A percentile compares a stretch with the other conserved stretches of the same genome.
These are phyloP conservation scores for Meleagris gallopavo DNA, from an alignment of 2,113 vertebrate species.

Conservation along the genomic window DNA sequence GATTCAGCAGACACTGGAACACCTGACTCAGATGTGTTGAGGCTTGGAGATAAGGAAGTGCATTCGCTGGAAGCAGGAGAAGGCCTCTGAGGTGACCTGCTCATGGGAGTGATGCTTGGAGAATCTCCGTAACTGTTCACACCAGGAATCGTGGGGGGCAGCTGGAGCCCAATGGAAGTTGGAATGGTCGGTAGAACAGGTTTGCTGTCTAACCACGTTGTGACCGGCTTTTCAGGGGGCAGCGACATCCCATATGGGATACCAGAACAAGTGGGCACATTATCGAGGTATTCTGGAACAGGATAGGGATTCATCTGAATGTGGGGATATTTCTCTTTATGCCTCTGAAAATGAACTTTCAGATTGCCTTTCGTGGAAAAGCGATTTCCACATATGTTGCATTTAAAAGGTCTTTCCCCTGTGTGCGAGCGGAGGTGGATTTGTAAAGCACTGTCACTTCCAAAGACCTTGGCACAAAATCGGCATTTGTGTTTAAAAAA, in stretches of 20 bases:
- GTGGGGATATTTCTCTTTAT: constrained; percentile 99
- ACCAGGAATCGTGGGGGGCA: constrained; percentile 88
- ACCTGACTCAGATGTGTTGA: constrained; percentile 82
- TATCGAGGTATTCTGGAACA: constrained; percentile 98
- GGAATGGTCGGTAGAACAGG: constrained; percentile 89
- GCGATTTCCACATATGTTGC: constrained; percentile 98
- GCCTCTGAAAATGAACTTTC: constrained; percentile 98
- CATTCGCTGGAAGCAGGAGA: constrained; percentile 95
- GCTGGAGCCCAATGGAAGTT: constrained; percentile 90
- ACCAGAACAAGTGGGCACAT: constrained; percentile 96
- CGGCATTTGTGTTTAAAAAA: constrained; percentile 99
- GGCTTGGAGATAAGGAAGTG: constrained; percentile 92
- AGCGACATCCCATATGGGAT: constrained; percentile 98
- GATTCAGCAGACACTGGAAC: constrained; percentile 82
- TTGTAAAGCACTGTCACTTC: constrained; percentile 97
- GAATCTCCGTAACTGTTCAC: constrained; percentile 88
- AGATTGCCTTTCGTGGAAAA: constrained; percentile 99
- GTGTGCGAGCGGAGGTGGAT: constrained; percentile 99
- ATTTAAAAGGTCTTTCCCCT: constrained; percentile 97
- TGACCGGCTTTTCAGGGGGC: constrained; percentile 96
- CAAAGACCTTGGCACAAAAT: constrained; percentile 99
- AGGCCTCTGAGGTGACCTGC: constrained; percentile 93
- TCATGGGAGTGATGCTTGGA: constrained; percentile 90
- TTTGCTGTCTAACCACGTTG: constrained; percentile 98
- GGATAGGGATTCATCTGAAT: constrained; percentile 99